Evolutionary conservation across 2,797 vertebrate species (phyloP), one percentile per base, ranked within the genome.

Genomic region (Hemitrygon akajei): DNA sequence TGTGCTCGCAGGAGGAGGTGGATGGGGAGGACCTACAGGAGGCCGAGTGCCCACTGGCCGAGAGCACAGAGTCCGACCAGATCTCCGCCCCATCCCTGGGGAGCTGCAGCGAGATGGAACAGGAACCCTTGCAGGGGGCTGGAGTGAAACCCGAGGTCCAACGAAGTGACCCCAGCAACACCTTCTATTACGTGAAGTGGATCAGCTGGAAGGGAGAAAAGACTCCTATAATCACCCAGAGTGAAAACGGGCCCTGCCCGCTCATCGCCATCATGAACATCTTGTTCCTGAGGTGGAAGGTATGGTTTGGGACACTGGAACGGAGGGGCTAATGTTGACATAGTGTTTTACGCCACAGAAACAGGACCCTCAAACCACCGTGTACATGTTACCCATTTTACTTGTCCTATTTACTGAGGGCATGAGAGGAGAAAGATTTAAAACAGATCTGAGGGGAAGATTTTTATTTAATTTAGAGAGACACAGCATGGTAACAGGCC

Each of bases 231-330:
- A 95, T 99, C 95, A 99, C 96, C 0, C 98, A 99, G 97, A 98
- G 97, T 0, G 95, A 98, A 94, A 99, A 99, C 0, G 98, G 98
- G 60, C 98, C 98, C 87, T 99, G 98, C 95, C 98, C 98, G 0
- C 97, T 99, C 40, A 97, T 99, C 94, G 98, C 98, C 96, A 98
- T 99, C 96, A 98, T 99, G 96, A 99, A 99, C 95, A 96, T 97
- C 30, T 97, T 99, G 14, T 97, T 99, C 40, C 95, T 99, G 58
- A 97, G 97, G 94, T 99, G 98, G 98, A 98, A 98, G 98, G 98
- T 98, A 93, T 20, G 3, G 66, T 69, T 69, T 47, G 47, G 47
- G 47, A 47, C 63, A 9, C 14, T 66, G 63, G 63, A 66, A 47
- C 47, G 47, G 47, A 47, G 47, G 47, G 47, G 47, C 47, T 47